Conservation (phyloP, 1,140 invertebrate species). For the Latrodectus geometricus region DNA sequence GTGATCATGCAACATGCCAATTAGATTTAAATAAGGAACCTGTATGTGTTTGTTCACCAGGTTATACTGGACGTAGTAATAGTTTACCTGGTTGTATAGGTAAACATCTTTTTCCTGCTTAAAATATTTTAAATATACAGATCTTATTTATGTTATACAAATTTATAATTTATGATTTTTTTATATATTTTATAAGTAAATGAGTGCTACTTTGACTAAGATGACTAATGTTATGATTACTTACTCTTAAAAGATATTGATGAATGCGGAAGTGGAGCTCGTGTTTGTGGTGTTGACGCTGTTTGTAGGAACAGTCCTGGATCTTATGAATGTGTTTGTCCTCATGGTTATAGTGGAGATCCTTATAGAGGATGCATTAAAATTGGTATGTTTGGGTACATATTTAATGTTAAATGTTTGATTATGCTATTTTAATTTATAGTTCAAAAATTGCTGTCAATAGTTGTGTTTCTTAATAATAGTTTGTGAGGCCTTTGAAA, state of each 20-base stretch:
- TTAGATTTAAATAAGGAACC: slow-evolving; percentile 80
- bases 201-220: too few relatives aligned
- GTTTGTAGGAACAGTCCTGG: slow-evolving; percentile 89
- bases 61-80: slow-evolving; percentile 78
- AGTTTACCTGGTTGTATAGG: slow-evolving; percentile 78
- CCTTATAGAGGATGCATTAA: slow-evolving; percentile 78
- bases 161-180: too few relatives aligned
- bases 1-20: slow-evolving; percentile 90
- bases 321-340: slow-evolving; percentile 87
- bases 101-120: slow-evolving; percentile 43
- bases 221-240: neutral
- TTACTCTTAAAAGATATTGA: slow-evolving; percentile 76
- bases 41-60: slow-evolving; percentile 83
- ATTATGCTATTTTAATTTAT: too few relatives aligned
- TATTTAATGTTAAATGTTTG: too few relatives aligned
- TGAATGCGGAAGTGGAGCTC: slow-evolving; percentile 76
- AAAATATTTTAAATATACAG: neutral
- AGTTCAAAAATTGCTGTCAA: too few relatives aligned
- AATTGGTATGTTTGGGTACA: slow-evolving; percentile 64
- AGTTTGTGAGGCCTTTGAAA: too few relatives aligned
- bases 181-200: too few relatives aligned
- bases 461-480: too few relatives aligned
- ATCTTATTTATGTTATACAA: too few relatives aligned
- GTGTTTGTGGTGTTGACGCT: slow-evolving; percentile 82
- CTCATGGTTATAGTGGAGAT: slow-evolving; percentile 74